phyloP scores from a whole-genome alignment of 2,113 vertebrate genomes.

The Mormoops blainvillei region DNA sequence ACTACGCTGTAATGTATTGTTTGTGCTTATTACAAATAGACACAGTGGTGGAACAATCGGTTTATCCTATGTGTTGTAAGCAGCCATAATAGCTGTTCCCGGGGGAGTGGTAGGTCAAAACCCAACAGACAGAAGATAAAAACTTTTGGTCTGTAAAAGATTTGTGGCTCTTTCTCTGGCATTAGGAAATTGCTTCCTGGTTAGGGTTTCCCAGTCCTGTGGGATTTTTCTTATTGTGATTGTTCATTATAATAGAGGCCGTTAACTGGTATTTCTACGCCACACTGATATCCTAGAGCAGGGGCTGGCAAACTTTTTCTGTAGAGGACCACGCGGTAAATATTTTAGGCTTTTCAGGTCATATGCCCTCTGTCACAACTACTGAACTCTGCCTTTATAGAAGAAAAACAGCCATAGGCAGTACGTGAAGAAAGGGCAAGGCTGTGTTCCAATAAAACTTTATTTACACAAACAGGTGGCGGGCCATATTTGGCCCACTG shows the following conservation, averaged over 20 bases:
- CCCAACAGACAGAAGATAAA: background rate
- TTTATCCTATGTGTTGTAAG: slow-evolving; percentile 30
- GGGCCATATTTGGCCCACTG: background rate
- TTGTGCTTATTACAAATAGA: slow-evolving; percentile 19
- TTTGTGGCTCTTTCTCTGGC: background rate
- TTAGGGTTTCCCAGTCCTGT: background rate
- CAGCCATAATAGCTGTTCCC: background rate
- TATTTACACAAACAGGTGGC: background rate
- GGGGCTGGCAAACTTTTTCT: background rate
- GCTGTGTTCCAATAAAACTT: background rate
- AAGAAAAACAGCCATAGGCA: background rate
- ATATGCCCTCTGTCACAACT: background rate
- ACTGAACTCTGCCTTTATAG: background rate
- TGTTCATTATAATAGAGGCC: background rate
- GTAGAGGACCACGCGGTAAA: background rate
- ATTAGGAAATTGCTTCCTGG: background rate
- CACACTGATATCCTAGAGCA: background rate
- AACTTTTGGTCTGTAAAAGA: background rate
- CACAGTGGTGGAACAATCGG: background rate
- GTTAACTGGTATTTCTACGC: background rate
- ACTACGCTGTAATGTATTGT: background rate
- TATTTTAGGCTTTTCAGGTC: background rate
- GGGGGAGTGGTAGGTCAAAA: background rate
- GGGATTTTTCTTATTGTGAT: background rate
- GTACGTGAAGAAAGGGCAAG: background rate